A percentile compares a stretch with the other conserved stretches of the same genome.
phyloP scores from a whole-genome alignment of 2,888 invertebrate genomes.

The Calephelis perditalis region DNA sequence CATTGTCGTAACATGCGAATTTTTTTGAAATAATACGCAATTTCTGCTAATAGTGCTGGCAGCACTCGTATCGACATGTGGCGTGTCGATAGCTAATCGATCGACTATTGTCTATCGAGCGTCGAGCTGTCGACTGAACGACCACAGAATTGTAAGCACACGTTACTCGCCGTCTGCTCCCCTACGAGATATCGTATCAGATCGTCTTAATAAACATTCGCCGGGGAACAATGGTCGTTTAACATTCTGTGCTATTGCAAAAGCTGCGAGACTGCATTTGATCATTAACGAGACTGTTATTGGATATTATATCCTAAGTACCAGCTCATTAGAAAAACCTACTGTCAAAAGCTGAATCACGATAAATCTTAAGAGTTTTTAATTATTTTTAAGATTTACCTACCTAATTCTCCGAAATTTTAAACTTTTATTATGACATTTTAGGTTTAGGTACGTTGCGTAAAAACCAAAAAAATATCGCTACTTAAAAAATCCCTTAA shows the following conservation, averaged over 20 bases:
- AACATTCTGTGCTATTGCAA: conserved; percentile 53
- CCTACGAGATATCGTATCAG: conserved; percentile 68
- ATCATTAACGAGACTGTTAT: conserved; percentile 4
- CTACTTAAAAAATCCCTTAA: too few relatives aligned
- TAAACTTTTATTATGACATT: too few relatives aligned
- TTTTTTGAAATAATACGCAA: too few relatives aligned
- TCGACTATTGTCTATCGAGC: conserved; percentile 55
- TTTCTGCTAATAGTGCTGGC: too few relatives aligned
- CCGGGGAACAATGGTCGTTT: conserved; percentile 65
- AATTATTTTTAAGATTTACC: too few relatives aligned
- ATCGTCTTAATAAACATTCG: conserved; percentile 76
- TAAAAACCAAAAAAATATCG: too few relatives aligned
- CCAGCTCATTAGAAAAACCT: too few relatives aligned
- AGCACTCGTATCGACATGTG: conserved; percentile 22
- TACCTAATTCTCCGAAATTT: too few relatives aligned
- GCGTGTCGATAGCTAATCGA: conserved; percentile 52
- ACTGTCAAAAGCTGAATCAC: too few relatives aligned
- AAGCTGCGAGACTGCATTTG: conserved; percentile 30
- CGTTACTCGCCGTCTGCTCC: conserved; percentile 61
- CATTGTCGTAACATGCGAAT: too few relatives aligned
- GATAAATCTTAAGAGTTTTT: too few relatives aligned
- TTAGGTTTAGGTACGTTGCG: too few relatives aligned
- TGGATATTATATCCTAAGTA: conserved; percentile 1
- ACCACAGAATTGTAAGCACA: conserved; percentile 56
- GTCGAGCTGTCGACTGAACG: conserved; percentile 32